phyloP scores from a whole-genome alignment of 2,888 invertebrate species.

The Parnassius glacialis region DNA sequence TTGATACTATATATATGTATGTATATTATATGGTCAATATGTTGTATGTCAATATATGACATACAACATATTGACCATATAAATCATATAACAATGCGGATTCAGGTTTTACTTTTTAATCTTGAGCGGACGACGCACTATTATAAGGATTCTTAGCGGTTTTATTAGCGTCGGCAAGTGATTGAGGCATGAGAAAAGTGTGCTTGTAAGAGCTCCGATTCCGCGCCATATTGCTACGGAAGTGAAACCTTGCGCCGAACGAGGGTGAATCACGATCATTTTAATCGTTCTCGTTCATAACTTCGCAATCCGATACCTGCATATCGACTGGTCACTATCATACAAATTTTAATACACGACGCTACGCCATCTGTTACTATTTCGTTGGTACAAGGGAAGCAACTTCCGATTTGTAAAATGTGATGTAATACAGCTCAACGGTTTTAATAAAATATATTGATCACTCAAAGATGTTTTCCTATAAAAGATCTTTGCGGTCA shows the following conservation, averaged over 20 bases:
- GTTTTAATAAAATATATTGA: too few species aligned
- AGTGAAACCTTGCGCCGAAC: conserved; percentile 44
- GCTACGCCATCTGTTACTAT: conserved; percentile 19
- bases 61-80: too few species aligned
- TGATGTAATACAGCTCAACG: too few species aligned
- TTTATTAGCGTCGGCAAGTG: conserved; percentile 30
- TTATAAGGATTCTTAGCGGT: conserved; percentile 59
- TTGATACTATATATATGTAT: too few species aligned
- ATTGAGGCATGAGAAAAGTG: conserved; percentile 54
- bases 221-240: conserved; percentile 57
- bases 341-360: conserved; percentile 9
- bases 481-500: too few species aligned
- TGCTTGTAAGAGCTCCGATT: conserved; percentile 67
- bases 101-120: neutral
- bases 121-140: conserved; percentile 9
- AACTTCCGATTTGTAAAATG: conserved; percentile 17
- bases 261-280: conserved; percentile 59
- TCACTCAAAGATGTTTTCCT: too few species aligned
- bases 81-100: too few species aligned
- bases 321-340: conserved; percentile 25
- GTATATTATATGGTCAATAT: too few species aligned
- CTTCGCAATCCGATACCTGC: conserved; percentile 33
- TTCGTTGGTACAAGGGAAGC: conserved; percentile 10
- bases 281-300: conserved; percentile 38
- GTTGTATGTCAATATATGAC: too few species aligned